Conservation (phyloP, 2,888 invertebrate species). For the Orthonevra nobilis region DNA sequence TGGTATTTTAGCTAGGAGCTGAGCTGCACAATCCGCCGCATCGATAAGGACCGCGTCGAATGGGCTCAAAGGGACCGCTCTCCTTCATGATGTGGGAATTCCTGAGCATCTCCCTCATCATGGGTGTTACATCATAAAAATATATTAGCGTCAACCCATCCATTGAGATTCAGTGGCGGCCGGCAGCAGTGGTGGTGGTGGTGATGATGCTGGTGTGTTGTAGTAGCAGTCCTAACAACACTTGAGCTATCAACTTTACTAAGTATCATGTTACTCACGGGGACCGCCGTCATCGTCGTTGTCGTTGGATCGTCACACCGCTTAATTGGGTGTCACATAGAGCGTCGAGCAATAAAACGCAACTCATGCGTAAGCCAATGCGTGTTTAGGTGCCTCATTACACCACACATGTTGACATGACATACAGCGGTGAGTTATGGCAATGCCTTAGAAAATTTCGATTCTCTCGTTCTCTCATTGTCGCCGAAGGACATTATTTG, state of each 20-base stretch:
- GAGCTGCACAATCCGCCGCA: constrained; percentile 46
- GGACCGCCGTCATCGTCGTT: constrained; percentile 47
- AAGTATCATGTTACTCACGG: constrained; percentile 60
- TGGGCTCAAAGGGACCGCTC: constrained; percentile 60
- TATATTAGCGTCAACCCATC: constrained; percentile 47
- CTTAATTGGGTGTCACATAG: constrained; percentile 68
- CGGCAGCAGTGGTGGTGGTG: not conserved
- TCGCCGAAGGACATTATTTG: constrained; percentile 1
- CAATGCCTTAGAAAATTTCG: no score
- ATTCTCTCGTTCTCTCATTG: not conserved
- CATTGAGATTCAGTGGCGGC: no score
- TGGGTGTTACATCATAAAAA: constrained; percentile 67
- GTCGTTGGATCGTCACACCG: constrained; percentile 48
- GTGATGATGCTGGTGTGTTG: constrained; percentile 4
- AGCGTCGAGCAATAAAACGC: constrained; percentile 44
- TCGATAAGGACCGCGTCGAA: constrained; percentile 66
- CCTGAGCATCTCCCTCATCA: constrained; percentile 20
- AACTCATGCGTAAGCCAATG: constrained; percentile 52
- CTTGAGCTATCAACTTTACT: constrained; percentile 59
- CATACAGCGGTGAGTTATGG: constrained; percentile 24
- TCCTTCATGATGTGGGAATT: constrained; percentile 52
- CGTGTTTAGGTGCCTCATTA: constrained; percentile 52
- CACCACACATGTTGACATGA: constrained; percentile 58
- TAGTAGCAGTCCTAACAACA: constrained; percentile 52
- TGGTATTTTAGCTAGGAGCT: not conserved